Percentiles rank a stretch among this genome's conserved stretches.
Conservation (phyloP, 2,888 invertebrate species). For the Cylloceria caligata region DNA sequence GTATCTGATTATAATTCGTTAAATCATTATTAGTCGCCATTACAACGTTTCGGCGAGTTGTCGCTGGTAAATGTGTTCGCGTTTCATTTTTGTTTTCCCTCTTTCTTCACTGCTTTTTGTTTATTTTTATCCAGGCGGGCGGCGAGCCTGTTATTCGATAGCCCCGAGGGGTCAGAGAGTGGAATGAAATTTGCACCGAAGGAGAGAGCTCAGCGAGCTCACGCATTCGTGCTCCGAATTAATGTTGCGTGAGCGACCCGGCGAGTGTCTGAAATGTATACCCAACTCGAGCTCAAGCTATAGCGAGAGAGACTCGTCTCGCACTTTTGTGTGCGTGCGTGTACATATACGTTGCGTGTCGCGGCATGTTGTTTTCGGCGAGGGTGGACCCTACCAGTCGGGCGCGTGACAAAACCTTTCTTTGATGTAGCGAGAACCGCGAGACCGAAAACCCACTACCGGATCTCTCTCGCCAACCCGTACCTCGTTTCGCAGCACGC, state of each 20-base stretch:
- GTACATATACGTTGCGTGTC: slow-evolving; percentile 52
- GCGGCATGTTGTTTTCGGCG: slow-evolving; percentile 44
- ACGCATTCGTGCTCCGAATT: slow-evolving; percentile 63
- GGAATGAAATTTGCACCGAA: slow-evolving; percentile 61
- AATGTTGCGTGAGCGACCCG: slow-evolving; percentile 63
- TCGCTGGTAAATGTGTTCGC: slow-evolving; percentile 35
- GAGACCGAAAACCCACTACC: slow-evolving; percentile 52
- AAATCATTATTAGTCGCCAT: slow-evolving; percentile 52
- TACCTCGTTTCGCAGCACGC: slow-evolving; percentile 60
- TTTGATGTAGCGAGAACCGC: slow-evolving; percentile 74
- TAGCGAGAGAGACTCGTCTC: slow-evolving; percentile 25
- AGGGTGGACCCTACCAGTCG: slow-evolving; percentile 18
- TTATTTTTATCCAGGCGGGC: slow-evolving; percentile 13
- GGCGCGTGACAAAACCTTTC: slow-evolving; percentile 74
- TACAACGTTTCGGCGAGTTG: slow-evolving; percentile 37
- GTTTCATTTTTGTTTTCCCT: slow-evolving; percentile 36
- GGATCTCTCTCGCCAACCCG: slow-evolving; percentile 7
- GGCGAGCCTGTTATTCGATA: slow-evolving; percentile 45
- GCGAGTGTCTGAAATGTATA: slow-evolving; percentile 63
- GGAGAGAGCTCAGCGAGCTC: slow-evolving; percentile 33
- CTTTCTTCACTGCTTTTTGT: background rate
- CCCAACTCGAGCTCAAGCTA: slow-evolving; percentile 44
- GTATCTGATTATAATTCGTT: slow-evolving; percentile 52
- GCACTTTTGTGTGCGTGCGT: slow-evolving; percentile 4
- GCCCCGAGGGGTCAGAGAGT: slow-evolving; percentile 36